Evolutionary conservation across 1,140 invertebrate species (phyloP).

Genomic region (Muscidifurax raptorellus): DNA sequence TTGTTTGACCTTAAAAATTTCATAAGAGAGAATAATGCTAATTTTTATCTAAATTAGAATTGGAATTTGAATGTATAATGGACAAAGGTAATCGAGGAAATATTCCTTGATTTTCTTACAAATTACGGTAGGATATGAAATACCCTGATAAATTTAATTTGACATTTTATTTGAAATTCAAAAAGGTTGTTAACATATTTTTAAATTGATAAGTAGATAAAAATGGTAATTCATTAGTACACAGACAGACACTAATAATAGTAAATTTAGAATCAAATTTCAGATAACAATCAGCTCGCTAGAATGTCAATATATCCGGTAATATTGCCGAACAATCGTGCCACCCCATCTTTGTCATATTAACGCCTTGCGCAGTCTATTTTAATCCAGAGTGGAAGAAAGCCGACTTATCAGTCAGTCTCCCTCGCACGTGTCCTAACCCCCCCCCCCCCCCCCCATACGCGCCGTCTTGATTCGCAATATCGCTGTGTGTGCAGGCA

Average conservation of each 20-base stretch:
- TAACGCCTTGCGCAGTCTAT: not conserved
- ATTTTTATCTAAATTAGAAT: not conserved
- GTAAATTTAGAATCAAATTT: no score
- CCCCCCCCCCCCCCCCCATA: not conserved
- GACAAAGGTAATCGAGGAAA: no score
- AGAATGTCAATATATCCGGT: no score
- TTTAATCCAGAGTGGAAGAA: not conserved
- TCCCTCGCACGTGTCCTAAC: not conserved
- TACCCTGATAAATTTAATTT: no score
- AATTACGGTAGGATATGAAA: no score
- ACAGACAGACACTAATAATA: no score
- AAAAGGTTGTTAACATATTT: no score
- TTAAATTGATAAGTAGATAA: no score
- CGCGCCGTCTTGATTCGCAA: not conserved
- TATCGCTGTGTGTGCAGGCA: slow-evolving; percentile 15
- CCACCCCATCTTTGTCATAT: not conserved
- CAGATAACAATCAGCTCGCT: no score
- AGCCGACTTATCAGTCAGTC: slow-evolving; percentile 7
- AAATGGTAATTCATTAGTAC: no score
- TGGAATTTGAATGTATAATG: not conserved
- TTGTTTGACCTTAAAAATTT: not conserved
- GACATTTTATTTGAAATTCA: no score
- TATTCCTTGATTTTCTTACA: no score
- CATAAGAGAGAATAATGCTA: not conserved
- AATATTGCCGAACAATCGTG: not conserved